A percentile compares a stretch with the other conserved stretches of the same genome.
Conservation (phyloP, 2,797 vertebrate genomes). For the Syndactyla subalaris region DNA sequence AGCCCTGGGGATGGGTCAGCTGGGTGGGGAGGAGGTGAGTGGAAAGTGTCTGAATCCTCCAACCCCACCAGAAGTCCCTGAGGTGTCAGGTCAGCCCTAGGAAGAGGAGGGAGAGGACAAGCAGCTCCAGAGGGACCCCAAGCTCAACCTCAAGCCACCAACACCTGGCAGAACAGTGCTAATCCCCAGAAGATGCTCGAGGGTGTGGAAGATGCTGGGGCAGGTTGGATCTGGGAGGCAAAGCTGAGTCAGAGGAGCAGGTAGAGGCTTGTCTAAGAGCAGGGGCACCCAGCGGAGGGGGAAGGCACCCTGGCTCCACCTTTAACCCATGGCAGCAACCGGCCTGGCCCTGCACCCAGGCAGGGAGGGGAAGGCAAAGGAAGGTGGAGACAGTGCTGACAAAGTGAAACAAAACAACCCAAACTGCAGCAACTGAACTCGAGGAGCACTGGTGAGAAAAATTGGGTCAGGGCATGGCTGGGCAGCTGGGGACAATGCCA, state of each 20-base stretch:
- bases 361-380: too few species aligned
- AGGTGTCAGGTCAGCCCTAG: neutral
- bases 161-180: neutral
- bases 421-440: fast-evolving
- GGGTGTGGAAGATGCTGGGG: neutral
- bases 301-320: neutral
- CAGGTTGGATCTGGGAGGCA: neutral
- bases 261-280: fast-evolving
- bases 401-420: neutral
- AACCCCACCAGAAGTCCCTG: fast-evolving
- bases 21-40: neutral
- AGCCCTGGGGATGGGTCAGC: neutral
- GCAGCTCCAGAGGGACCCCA: neutral
- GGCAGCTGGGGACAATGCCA: neutral
- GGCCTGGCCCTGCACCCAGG: fast-evolving
- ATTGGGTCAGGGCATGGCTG: fast-evolving
- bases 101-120: neutral
- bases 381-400: neutral
- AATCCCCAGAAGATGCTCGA: neutral
- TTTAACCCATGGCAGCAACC: fast-evolving
- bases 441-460: fast-evolving
- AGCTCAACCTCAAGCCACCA: neutral
- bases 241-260: neutral
- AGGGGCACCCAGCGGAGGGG: neutral
- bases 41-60: neutral